Evolutionary conservation across 2,113 vertebrate species (phyloP).

Genomic region (Tamias sibiricus): DNA sequence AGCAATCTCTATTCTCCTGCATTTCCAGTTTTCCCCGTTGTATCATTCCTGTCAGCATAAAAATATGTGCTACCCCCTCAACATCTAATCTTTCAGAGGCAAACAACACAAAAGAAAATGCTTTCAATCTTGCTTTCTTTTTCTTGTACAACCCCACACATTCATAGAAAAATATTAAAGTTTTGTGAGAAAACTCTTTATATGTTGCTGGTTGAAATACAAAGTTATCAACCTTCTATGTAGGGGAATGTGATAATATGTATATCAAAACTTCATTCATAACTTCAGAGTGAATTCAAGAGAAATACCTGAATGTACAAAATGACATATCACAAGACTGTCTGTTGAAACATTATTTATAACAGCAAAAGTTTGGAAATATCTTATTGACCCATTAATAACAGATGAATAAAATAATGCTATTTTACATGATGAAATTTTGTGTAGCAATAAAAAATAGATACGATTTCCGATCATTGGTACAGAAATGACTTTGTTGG

Average conservation of each 20-base stretch:
- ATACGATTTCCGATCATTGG: not conserved
- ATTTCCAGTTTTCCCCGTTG: not conserved
- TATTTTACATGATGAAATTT: not conserved
- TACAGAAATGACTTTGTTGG: not conserved
- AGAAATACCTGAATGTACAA: conserved; percentile 32
- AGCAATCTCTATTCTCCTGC: not conserved
- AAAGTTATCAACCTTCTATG: not conserved
- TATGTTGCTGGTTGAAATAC: not conserved
- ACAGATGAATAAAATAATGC: not conserved
- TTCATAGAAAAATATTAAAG: conserved; percentile 7
- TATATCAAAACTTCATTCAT: not conserved
- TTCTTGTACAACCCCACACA: no score
- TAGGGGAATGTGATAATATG: not conserved
- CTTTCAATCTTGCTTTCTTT: not conserved
- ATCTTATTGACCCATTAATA: not conserved
- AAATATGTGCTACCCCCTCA: not conserved
- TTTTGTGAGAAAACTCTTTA: not conserved
- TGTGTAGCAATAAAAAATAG: not conserved
- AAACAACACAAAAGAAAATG: not conserved
- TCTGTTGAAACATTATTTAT: not conserved
- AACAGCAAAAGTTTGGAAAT: conserved; percentile 17
- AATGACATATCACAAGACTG: not conserved
- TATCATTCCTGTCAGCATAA: not conserved
- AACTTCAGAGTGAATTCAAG: not conserved
- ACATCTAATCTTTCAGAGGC: not conserved